Conservation (phyloP, 2,797 vertebrate genomes). For the Chelonia mydas region DNA sequence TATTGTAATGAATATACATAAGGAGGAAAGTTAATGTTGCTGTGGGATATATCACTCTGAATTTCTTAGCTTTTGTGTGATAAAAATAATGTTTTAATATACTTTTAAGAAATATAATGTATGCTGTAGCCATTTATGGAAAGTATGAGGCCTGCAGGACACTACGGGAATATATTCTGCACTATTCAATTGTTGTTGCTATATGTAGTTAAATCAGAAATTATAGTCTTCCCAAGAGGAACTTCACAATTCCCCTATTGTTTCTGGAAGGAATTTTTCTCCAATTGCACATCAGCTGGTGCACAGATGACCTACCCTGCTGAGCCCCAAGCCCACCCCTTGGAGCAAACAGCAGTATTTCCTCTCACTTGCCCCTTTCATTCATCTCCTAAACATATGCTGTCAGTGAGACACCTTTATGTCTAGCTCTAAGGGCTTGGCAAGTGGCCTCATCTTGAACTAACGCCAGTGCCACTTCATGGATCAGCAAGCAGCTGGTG, state of each 20-base stretch:
- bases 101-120: neutral
- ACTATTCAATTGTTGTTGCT: neutral
- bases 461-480: slow-evolving; percentile 35
- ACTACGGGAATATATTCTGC: neutral
- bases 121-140: fast-evolving
- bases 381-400: slow-evolving; percentile 66
- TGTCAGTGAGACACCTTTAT: slow-evolving; percentile 42
- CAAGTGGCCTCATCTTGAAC: slow-evolving; percentile 51
- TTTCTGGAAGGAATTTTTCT: neutral
- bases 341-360: neutral
- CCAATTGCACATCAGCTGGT: neutral
- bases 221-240: neutral
- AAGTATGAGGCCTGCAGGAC: fast-evolving
- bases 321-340: neutral
- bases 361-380: neutral
- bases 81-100: neutral
- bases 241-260: neutral
- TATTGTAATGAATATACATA: neutral
- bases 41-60: neutral
- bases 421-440: slow-evolving; percentile 36
- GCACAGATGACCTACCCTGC: neutral
- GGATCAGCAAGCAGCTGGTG: slow-evolving; percentile 14
- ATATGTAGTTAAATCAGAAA: fast-evolving
- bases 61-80: neutral
- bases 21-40: neutral